phyloP scores from a whole-genome alignment of 2,797 vertebrate species.

The Hoplostethus mediterraneus region DNA sequence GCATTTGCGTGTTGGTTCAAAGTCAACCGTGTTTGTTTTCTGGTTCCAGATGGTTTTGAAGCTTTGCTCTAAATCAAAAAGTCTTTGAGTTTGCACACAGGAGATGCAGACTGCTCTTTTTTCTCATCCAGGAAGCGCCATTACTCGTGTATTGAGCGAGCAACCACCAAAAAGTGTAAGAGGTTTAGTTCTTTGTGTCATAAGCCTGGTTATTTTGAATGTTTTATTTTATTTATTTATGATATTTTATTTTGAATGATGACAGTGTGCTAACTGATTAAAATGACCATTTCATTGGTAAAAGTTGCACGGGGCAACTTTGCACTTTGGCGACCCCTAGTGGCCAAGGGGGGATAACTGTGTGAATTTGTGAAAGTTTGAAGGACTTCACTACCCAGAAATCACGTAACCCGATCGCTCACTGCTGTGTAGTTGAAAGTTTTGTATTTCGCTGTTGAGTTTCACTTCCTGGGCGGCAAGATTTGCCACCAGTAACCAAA shows the following conservation, averaged over 20 bases:
- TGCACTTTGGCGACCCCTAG: neutral
- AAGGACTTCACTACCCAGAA: too few relatives aligned
- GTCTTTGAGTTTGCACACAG: slow-evolving; percentile 2
- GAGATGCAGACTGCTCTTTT: neutral
- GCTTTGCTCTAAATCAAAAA: slow-evolving; percentile 14
- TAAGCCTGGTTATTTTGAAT: slow-evolving; percentile 10
- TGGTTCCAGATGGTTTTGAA: neutral
- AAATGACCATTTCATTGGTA: neutral
- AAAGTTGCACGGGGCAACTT: slow-evolving; percentile 15
- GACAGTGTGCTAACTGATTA: neutral
- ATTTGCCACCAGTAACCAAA: too few relatives aligned
- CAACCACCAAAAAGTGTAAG: slow-evolving; percentile 10
- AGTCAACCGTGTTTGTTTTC: slow-evolving; percentile 3
- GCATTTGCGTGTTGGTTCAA: neutral
- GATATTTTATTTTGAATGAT: slow-evolving; percentile 32
- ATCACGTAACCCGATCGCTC: too few relatives aligned
- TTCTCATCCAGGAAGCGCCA: neutral
- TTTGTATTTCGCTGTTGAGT: too few relatives aligned
- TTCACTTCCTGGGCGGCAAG: too few relatives aligned
- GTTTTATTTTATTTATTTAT: too few relatives aligned
- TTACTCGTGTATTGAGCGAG: slow-evolving; percentile 10
- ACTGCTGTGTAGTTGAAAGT: too few relatives aligned
- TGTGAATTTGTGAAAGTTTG: too few relatives aligned
- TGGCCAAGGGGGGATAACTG: too few relatives aligned
- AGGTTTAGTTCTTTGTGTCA: neutral